Conservation (phyloP, 2,113 vertebrate species). For the Zosterops hypoxanthus region DNA sequence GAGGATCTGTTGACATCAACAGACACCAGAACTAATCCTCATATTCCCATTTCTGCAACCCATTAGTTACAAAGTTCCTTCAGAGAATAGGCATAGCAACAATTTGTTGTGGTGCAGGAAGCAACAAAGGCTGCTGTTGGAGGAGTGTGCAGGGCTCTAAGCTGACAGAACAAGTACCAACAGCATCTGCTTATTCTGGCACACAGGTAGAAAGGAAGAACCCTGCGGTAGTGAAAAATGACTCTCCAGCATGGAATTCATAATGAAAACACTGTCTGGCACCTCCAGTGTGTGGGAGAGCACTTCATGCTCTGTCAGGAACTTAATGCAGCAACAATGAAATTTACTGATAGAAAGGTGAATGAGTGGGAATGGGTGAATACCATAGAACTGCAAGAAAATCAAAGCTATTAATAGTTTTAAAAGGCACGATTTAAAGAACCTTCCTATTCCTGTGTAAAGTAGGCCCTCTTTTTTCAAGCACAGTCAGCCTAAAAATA, state of each 20-base stretch:
- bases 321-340: background rate
- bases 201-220: constrained; percentile 40
- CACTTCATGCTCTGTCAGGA: constrained; percentile 42
- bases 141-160: background rate
- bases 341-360: constrained; percentile 15
- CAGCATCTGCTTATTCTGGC: constrained; percentile 50
- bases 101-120: background rate
- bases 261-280: constrained; percentile 54
- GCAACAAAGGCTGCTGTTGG: background rate
- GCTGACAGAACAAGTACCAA: constrained; percentile 22
- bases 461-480: background rate
- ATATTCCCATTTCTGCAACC: background rate
- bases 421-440: background rate
- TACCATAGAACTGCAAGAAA: background rate
- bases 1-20: background rate
- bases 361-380: background rate
- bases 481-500: background rate
- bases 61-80: background rate
- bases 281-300: background rate
- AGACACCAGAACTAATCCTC: background rate
- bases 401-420: background rate
- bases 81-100: background rate
- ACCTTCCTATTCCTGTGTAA: background rate
- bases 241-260: constrained; percentile 42
- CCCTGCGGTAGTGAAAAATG: background rate